Percentiles rank a stretch among this genome's conserved stretches.
Conservation (phyloP, 1,140 invertebrate species). For the Episyrphus balteatus region DNA sequence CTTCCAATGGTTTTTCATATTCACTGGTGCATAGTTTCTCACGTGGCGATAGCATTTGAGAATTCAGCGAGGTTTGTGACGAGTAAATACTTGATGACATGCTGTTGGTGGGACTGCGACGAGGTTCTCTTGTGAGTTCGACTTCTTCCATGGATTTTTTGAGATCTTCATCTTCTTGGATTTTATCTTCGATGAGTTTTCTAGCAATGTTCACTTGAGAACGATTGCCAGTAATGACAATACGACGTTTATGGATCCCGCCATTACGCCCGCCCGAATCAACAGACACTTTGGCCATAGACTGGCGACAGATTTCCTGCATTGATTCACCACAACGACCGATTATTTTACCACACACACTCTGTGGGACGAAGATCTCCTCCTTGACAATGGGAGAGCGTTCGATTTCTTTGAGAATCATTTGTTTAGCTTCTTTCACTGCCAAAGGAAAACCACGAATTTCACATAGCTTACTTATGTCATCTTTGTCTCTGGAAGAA, state of each 20-base stretch:
- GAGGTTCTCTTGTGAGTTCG: constrained; percentile 40
- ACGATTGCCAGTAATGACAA: constrained; percentile 46
- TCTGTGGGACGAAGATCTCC: constrained; percentile 52
- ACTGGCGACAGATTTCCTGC: constrained; percentile 47
- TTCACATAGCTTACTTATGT: constrained; percentile 46
- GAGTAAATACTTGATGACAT: constrained; percentile 27
- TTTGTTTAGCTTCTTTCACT: constrained; percentile 52
- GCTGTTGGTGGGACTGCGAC: constrained; percentile 33
- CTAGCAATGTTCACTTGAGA: constrained; percentile 50
- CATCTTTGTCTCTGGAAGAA: constrained; percentile 33
- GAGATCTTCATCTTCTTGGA: constrained; percentile 42
- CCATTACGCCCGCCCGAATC: constrained; percentile 20
- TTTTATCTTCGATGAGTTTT: constrained; percentile 47
- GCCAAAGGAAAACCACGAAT: constrained; percentile 51
- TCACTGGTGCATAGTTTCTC: constrained; percentile 32
- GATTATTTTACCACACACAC: constrained; percentile 54
- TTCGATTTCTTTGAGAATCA: constrained; percentile 59
- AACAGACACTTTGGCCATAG: constrained; percentile 22
- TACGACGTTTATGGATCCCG: constrained; percentile 21
- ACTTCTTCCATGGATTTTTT: constrained; percentile 39
- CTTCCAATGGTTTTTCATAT: constrained; percentile 53
- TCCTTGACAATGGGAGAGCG: constrained; percentile 53
- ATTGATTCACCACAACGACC: constrained; percentile 58
- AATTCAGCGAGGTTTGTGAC: constrained; percentile 29
- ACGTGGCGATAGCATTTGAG: constrained; percentile 18